Base-by-base conservation (phyloP, 2,797 vertebrate species). In the Hemibagrus guttatus region DNA sequence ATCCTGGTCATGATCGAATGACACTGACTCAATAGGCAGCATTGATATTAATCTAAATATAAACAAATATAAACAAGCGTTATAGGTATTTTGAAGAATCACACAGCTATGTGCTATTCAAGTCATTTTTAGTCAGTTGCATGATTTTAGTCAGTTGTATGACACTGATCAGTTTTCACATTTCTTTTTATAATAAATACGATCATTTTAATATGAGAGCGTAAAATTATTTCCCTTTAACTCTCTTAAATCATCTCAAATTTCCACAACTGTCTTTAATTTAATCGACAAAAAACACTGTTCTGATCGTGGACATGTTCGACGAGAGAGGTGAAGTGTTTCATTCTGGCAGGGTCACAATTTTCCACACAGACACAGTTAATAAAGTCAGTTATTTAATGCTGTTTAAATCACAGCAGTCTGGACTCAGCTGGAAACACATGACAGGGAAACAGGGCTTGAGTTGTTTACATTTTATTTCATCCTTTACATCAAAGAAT, bases 381-480 rank as follows among this genome's bases (percentile, higher is more conserved):
- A 56, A 79, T 78, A 58, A 35, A 79, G 21, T 23, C 28, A 58
- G 46, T 54, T 19, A 21, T 56, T 28, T 19, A 8, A 35, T 6
- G 52, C 17, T 21, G 17, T 35, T 31, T 35, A 58, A 58, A 13
- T 12, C 28, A 58, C 28, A 35, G 54, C 74, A 11, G 21, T 8
- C 17, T 8, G 49, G 13, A 39, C 9, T 19, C 46, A 26, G 21
- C 14, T 52, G 69, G 23, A 86, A 79, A 39, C 72, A 61, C 13
- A 42, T 0, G 11, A 54, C 11, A 46, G 58, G 39, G 81, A 80
- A 71, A 83, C 84, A 56, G 2, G 5, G 3, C 14, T 86, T 2
- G 14, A 80, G 87, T 81, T 81, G 39, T 74, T 35, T 79, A 61
- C 31, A 16, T 46, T 85, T 89, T 75, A 84, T 87, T 86, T 85